A percentile compares a stretch with the other conserved stretches of the same genome.
These are phyloP conservation scores for Saccostrea glomerata DNA, from an alignment of 1,140 invertebrate species.

Conservation along the genomic window DNA sequence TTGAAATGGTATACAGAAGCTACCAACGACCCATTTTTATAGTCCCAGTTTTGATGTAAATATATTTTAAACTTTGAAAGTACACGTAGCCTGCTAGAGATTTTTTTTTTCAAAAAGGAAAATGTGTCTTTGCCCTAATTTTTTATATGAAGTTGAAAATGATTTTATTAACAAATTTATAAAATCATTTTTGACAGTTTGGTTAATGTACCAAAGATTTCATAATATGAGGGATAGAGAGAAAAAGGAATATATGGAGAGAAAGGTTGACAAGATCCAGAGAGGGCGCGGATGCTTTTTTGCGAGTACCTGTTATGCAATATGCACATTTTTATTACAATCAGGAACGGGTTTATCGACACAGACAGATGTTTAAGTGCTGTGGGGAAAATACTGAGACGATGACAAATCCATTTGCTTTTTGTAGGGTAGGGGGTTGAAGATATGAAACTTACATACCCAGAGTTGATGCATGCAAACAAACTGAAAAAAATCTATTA, in stretches of 20 bases:
- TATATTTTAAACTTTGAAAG: background rate
- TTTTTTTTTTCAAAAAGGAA: too few relatives aligned
- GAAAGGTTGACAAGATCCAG: background rate
- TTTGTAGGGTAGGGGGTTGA: background rate
- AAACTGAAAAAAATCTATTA: background rate
- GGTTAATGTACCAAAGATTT: too few relatives aligned
- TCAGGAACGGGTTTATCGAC: background rate
- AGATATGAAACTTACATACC: background rate
- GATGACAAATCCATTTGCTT: background rate
- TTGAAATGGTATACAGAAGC: background rate
- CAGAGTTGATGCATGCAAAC: background rate
- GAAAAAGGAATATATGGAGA: background rate
- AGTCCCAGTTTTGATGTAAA: background rate
- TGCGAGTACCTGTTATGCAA: slow-evolving; percentile 2
- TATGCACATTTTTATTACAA: slow-evolving; percentile 3
- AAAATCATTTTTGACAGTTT: too few relatives aligned
- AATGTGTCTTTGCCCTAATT: too few relatives aligned
- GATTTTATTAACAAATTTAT: too few relatives aligned
- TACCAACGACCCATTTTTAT: background rate
- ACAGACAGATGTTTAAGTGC: background rate
- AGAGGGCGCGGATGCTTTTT: background rate
- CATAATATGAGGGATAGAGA: background rate
- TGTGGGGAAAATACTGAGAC: slow-evolving; percentile 21
- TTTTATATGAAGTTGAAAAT: too few relatives aligned
- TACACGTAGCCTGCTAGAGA: background rate